Evolutionary conservation across 2,113 vertebrate genomes (phyloP), one percentile per base, ranked within the genome.

Genomic region (Galemys pyrenaicus): DNA sequence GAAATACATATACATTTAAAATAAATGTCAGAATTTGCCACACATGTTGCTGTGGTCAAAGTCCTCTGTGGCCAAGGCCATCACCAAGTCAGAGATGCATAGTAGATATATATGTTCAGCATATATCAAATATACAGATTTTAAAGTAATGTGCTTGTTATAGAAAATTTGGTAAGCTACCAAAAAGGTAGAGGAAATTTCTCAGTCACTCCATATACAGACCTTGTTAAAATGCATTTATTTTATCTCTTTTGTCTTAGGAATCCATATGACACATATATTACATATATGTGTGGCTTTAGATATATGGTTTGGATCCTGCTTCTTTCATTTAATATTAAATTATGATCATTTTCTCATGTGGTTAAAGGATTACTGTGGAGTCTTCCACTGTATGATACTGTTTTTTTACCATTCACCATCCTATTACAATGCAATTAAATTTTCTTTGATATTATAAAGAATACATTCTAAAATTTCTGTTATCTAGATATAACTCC

Each of bases 401-500:
- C 51, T 56, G 44, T 93, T 41, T 49, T 46, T 19, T 89, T 92
- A 39, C 41, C 68, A 71, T 26, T 60, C 32, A 32, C 54, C 28
- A 28, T 86, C 24, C 37, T 94, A 9, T 88, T 85, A 41, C 4
- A 62, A 19, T 82, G 13, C 22, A 74, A 16, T 73, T 79, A 95
- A 67, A 73, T 68, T 60, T 68, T 79, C 32, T 91, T 80, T 65
- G 32, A 44, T 49, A 62, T 88, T 75, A 74, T 82, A 68, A 96
- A 54, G 87, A 90, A 35, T 6, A 49, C 44, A 2, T 46, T 73
- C 7, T 44, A 67, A 73, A 37, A n/a, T 73, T 73, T 78, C 74
- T 78, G 9, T 26, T 54, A 44, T 54, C 54, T 70, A 74, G 85
- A 54, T n/a, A 67, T 82, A 13, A 32, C 30, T 67, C 20, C 39